Evolutionary conservation across 2,113 vertebrate genomes (phyloP).

Genomic region (Neomonachus schauinslandi): DNA sequence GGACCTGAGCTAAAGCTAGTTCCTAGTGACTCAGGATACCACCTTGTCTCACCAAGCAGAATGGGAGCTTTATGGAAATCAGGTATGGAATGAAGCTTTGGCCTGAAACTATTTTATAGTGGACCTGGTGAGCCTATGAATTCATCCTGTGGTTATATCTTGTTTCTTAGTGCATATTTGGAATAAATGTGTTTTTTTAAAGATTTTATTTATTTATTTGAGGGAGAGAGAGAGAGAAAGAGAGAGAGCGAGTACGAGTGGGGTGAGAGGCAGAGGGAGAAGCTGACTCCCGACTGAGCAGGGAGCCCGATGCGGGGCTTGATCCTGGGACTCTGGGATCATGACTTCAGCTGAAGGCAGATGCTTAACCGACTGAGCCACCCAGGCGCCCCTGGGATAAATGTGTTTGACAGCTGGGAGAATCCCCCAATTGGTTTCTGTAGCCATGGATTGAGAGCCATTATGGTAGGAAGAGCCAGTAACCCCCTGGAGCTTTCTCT

Average conservation of each 20-base stretch:
- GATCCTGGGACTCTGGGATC: no score
- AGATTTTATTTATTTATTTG: no score
- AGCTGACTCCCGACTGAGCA: no score
- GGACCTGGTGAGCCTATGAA: neutral
- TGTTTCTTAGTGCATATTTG: conserved; percentile 15
- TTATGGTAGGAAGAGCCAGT: neutral
- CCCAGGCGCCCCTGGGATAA: neutral
- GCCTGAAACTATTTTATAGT: neutral
- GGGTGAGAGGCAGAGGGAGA: no score
- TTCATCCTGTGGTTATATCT: neutral
- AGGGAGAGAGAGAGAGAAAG: no score
- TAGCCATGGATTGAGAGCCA: neutral
- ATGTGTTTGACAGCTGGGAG: conserved; percentile 6
- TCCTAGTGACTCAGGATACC: neutral
- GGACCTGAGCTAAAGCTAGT: conserved; percentile 26
- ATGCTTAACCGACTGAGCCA: no score
- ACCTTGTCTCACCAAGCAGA: neutral
- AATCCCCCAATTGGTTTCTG: neutral
- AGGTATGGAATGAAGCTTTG: neutral
- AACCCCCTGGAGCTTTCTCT: neutral
- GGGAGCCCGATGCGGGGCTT: no score
- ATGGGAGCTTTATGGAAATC: conserved; percentile 18
- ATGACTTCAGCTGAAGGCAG: no score
- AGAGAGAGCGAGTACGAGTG: no score
- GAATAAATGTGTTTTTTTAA: neutral